Evolutionary conservation across 2,113 vertebrate genomes (phyloP).

Genomic region (Amblyopsis rosae): DNA sequence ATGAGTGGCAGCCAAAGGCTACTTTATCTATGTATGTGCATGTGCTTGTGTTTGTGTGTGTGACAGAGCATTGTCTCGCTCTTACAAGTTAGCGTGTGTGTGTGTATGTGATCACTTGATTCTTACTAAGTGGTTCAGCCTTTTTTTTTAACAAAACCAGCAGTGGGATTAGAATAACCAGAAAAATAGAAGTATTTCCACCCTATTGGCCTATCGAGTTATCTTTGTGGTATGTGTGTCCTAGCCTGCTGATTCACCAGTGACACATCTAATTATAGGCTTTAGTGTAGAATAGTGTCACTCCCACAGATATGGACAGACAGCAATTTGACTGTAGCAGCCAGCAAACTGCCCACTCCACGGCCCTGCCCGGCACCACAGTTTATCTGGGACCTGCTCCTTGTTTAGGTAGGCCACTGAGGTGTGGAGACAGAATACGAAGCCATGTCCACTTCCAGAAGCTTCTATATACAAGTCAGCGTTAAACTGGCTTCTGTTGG

Average conservation of each 20-base stretch:
- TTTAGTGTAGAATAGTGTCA: no score
- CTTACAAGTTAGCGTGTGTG: background rate
- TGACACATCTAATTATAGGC: no score
- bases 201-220: no score
- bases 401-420: slow-evolving; percentile 5
- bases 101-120: background rate
- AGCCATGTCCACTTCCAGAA: background rate
- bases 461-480: slow-evolving; percentile 1
- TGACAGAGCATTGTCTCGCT: background rate
- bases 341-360: background rate
- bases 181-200: no score
- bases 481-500: background rate
- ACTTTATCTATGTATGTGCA: slow-evolving; percentile 1
- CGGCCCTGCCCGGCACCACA: background rate
- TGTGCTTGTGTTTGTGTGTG: background rate
- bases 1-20: slow-evolving; percentile 20
- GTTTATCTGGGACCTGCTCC: slow-evolving; percentile 9
- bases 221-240: no score
- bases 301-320: no score
- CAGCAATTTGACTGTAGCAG: background rate
- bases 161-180: no score
- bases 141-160: no score
- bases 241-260: no score
- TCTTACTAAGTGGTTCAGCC: no score
- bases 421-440: background rate